Percentiles rank a stretch among this genome's conserved stretches.
phyloP scores from a whole-genome alignment of 1,140 invertebrate genomes.

The Periplaneta americana region DNA sequence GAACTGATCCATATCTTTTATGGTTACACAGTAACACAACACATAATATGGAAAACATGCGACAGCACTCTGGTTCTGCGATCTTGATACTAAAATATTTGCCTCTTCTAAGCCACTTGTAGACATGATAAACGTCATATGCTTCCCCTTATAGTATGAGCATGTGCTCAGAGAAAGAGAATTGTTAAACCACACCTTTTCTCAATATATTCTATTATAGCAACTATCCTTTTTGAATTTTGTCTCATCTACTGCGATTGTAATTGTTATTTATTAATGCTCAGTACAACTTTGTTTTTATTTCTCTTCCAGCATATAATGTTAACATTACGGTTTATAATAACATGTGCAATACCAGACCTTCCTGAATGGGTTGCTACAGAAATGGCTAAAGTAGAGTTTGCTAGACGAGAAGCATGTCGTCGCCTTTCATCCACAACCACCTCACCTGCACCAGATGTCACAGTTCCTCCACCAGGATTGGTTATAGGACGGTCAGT shows the following conservation, averaged over 20 bases:
- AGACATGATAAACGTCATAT: too few relatives aligned
- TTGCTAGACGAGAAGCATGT: slow-evolving; percentile 64
- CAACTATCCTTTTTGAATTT: not conserved
- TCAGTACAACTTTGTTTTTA: not conserved
- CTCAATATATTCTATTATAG: not conserved
- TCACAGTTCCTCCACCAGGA: slow-evolving; percentile 28
- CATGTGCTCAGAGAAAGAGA: not conserved
- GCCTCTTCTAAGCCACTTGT: too few relatives aligned
- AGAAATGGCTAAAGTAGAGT: slow-evolving; percentile 82
- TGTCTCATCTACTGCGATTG: not conserved
- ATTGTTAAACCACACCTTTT: not conserved
- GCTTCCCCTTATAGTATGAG: not conserved
- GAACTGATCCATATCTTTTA: too few relatives aligned
- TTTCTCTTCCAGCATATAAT: slow-evolving; percentile 72
- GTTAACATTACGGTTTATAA: slow-evolving; percentile 69
- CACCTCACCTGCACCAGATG: slow-evolving; percentile 38
- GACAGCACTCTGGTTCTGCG: too few relatives aligned
- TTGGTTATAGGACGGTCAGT: slow-evolving; percentile 35
- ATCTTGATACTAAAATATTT: too few relatives aligned
- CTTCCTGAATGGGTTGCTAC: slow-evolving; percentile 87
- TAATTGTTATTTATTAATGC: not conserved
- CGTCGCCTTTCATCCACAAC: slow-evolving; percentile 39
- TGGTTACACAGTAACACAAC: too few relatives aligned
- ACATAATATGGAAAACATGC: too few relatives aligned
- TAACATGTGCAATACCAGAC: slow-evolving; percentile 85